Conservation (phyloP, 2,888 invertebrate species). For the Meta bourneti region DNA sequence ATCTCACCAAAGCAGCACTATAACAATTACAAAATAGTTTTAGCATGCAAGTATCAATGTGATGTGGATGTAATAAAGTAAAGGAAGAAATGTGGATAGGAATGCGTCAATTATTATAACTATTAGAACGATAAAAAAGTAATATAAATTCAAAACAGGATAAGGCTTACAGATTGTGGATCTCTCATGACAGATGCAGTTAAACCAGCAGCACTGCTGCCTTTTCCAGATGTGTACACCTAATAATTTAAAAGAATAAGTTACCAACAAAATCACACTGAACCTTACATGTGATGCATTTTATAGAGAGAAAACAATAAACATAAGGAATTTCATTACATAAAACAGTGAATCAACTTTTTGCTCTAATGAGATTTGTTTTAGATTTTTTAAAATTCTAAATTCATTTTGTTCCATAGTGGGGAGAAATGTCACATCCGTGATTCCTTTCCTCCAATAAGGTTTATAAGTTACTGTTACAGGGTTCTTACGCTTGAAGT, state of each 20-base stretch:
- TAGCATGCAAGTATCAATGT: not conserved
- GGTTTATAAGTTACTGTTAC: too few species aligned
- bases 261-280: too few species aligned
- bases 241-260: conserved; percentile 71
- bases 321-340: conserved; percentile 3
- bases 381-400: too few species aligned
- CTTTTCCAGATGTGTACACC: conserved; percentile 98
- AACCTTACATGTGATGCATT: not conserved
- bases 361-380: not conserved
- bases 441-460: too few species aligned
- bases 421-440: too few species aligned
- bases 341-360: not conserved
- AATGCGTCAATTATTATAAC: not conserved
- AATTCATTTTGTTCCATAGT: too few species aligned
- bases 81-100: not conserved
- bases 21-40: not conserved
- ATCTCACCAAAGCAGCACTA: not conserved
- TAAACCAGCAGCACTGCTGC: conserved; percentile 98
- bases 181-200: conserved; percentile 98
- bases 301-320: not conserved
- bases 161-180: conserved; percentile 88
- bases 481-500: too few species aligned
- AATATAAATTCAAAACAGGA: not conserved
- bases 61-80: not conserved
- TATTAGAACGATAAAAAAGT: not conserved